Percentiles rank a stretch among this genome's conserved stretches.
Conservation (phyloP, 2,888 invertebrate genomes). For the Heliconius hortense region DNA sequence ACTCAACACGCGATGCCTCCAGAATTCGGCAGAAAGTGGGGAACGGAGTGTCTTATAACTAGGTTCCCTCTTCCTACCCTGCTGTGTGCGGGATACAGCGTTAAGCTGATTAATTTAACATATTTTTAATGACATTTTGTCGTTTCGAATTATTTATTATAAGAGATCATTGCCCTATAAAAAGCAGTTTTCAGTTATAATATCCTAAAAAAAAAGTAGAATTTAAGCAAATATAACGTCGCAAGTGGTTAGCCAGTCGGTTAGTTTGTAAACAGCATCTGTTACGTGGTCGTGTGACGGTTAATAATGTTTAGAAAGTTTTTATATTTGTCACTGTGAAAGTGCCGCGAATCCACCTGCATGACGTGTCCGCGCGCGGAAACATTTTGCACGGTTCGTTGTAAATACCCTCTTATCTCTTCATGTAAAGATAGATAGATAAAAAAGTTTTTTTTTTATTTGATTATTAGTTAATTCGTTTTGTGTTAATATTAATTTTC, state of each 20-base stretch:
- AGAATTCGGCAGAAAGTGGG: too few relatives aligned
- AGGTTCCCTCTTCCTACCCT: too few relatives aligned
- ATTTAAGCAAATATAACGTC: neutral
- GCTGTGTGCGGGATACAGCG: too few relatives aligned
- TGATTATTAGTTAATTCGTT: too few relatives aligned
- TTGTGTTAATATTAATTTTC: too few relatives aligned
- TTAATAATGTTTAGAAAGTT: slow-evolving; percentile 53
- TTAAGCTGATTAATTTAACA: too few relatives aligned
- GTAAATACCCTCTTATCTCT: neutral
- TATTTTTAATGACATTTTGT: neutral
- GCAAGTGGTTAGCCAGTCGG: neutral
- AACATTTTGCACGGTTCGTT: slow-evolving; percentile 17
- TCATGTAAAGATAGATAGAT: neutral
- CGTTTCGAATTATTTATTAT: neutral
- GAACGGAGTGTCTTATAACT: too few relatives aligned
- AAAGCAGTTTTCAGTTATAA: too few relatives aligned
- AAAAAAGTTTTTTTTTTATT: neutral
- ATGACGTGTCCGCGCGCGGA: slow-evolving; percentile 24
- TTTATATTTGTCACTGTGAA: slow-evolving; percentile 51
- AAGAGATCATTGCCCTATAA: neutral
- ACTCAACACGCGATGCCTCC: too few relatives aligned
- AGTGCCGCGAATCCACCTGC: slow-evolving; percentile 40
- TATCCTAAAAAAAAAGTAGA: neutral
- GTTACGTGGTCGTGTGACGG: slow-evolving; percentile 46
- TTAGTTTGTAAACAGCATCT: slow-evolving; percentile 40